Evolutionary conservation across 2,888 invertebrate species (phyloP), one percentile per base, ranked within the genome.

Genomic region (Microdon myrmicae): DNA sequence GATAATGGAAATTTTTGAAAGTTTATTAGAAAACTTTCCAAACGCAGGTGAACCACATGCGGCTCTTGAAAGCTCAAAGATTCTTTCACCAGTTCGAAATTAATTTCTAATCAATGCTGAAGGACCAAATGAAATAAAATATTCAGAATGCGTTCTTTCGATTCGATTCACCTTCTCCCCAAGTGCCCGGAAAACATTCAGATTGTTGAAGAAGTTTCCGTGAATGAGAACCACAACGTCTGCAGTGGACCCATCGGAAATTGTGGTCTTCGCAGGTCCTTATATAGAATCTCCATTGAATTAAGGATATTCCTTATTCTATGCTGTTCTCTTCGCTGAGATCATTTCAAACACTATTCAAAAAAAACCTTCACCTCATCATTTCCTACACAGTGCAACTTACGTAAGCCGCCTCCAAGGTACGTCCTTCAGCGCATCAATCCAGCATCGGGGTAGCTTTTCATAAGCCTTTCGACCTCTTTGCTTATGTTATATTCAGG

Each of bases 11-110:
- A 45, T 61, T 49, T 41, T 35, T 4, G 28, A 19, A 47, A 64
- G 28, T 64, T 64, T 64, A 58, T 64, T 58, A 43, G 47, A 53
- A 64, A 64, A 64, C 41, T 64, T 58, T 56, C 22, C 10, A 23
- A 38, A 29, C 45, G 28, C 41, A 35, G 48, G 26, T 25, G 22
- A 19, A 31, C 7, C 19, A 20, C 25, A 23, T n/a, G n/a, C n/a
- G 13, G 23, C 10, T 17, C 17, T 14, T 14, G 19, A 43, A 38
- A n/a, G n/a, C 37, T 37, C 22, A 23, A 23, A 22, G 39, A 29
- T 48, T 58, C 43, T 22, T 43, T 31, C 9, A 47, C n/a, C n/a
- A n/a, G 22, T 29, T 34, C 34, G 17, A 54, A 66, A 59, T 66
- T 54, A 66, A 66, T 59, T 59, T 48, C 29, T 44, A 54, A 66